Base-by-base conservation (phyloP, 2,888 invertebrate species). In the Zygaena filipendulae region DNA sequence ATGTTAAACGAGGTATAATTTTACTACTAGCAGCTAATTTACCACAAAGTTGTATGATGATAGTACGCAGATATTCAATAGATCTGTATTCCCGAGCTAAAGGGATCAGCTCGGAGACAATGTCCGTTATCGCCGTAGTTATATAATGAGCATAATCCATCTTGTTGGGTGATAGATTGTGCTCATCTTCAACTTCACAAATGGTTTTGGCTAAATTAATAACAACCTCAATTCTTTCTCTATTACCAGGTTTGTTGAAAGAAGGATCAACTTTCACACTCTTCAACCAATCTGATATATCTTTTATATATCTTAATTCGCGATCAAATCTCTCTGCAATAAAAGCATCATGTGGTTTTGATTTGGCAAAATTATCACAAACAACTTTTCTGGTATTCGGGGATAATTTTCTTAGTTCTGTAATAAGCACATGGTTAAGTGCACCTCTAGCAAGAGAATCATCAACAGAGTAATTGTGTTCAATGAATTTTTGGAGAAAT, bases 201-300 rank as follows among this genome's bases (percentile, higher is more conserved):
- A 70, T 54, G 21, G 58, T 53, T 35, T 40, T 50, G 13, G 67
- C 62, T 3, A 69, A 35, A 36, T 49, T 49, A 12, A 45, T 53
- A 4, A 67, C 46, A 34, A 58, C 57, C 26, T 62, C 52, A 25
- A 54, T 43, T n/a, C 59, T 39, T 8, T 47, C 25, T 40, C 37
- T 47, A 25, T 61, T 59, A 7, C 46, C 48, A 2, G 47, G 35
- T 1, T 38, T 44, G 29, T 58, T 58, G 35, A 52, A 62, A 6
- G 45, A 35, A 18, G 39, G 23, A 9, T 52, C 42, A 11, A 66
- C 38, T 2, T 62, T 61, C 37, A 63, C 37, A 21, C 44, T 49
- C 28, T 54, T 66, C n/a, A 71, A 41, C 63, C 69, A 69, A 42
- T 68, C 61, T 6, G 63, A 56, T 33, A 70, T 45, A 13, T 52